A percentile compares a stretch with the other conserved stretches of the same genome.
Evolutionary conservation across 2,888 invertebrate species (phyloP).

Genomic region (Anorthoa munda): DNA sequence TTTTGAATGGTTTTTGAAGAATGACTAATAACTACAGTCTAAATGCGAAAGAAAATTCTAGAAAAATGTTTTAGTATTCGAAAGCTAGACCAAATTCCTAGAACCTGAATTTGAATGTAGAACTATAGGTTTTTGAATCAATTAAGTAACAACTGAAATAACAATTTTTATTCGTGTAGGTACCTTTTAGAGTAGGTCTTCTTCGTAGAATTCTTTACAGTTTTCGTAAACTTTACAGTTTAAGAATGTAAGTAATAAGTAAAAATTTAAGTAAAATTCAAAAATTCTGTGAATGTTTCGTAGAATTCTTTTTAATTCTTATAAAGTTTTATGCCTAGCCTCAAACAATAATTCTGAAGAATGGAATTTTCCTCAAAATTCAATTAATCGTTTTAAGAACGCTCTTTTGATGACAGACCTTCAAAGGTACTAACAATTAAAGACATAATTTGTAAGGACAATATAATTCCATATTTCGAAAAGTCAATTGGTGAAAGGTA

Average conservation of each 20-base stretch:
- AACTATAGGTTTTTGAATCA: not conserved
- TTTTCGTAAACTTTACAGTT: too few relatives aligned
- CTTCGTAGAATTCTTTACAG: not conserved
- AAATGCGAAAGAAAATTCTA: too few relatives aligned
- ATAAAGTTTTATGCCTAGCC: not conserved
- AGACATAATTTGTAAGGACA: constrained; percentile 27
- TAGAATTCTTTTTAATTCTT: not conserved
- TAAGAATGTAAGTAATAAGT: too few relatives aligned
- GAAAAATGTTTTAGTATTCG: not conserved
- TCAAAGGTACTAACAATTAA: constrained; percentile 24
- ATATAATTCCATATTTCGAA: constrained; percentile 9
- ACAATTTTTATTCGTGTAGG: not conserved
- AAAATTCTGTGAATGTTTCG: too few relatives aligned
- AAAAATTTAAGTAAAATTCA: too few relatives aligned
- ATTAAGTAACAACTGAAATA: not conserved
- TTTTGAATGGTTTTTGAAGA: not conserved
- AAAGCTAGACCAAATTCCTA: not conserved
- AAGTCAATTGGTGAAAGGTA: not conserved
- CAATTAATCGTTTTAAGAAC: constrained; percentile 3
- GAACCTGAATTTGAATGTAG: not conserved
- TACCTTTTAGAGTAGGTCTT: not conserved
- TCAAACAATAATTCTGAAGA: constrained; percentile 20
- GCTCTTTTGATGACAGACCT: constrained; percentile 32
- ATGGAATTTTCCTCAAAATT: constrained; percentile 11
- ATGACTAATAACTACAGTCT: not conserved